A percentile compares a stretch with the other conserved stretches of the same genome.
Evolutionary conservation across 2,113 vertebrate genomes (phyloP).

Genomic region (Sphaerodactylus townsendi): DNA sequence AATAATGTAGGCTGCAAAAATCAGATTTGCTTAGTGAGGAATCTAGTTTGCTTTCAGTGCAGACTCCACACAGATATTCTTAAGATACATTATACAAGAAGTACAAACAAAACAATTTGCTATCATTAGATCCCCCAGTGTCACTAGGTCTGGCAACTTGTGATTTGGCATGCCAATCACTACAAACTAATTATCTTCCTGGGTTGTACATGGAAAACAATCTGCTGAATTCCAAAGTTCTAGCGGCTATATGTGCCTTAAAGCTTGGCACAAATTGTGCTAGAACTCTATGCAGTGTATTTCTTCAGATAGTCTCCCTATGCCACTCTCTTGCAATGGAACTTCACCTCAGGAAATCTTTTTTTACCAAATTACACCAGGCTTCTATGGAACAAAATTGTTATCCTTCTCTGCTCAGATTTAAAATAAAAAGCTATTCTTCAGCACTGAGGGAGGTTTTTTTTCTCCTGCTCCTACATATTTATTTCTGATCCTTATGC

Average conservation of each 20-base stretch:
- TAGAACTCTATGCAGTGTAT: not conserved
- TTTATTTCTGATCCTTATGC: not conserved
- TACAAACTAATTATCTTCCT: not conserved
- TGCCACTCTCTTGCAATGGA: not conserved
- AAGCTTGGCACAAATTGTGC: not conserved
- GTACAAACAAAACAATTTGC: not conserved
- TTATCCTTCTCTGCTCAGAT: not conserved
- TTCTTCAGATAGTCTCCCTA: not conserved
- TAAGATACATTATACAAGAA: not conserved
- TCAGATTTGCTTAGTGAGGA: not conserved
- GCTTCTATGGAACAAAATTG: not conserved
- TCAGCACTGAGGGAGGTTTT: not conserved
- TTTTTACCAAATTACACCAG: not conserved
- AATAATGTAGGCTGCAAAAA: not conserved
- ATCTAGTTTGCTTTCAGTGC: not conserved
- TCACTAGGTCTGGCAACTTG: not conserved
- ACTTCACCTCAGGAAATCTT: not conserved
- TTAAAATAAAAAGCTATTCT: not conserved
- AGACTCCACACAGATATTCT: not conserved
- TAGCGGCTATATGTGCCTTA: not conserved
- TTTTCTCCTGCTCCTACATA: not conserved
- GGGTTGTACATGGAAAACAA: not conserved
- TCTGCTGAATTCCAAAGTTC: not conserved
- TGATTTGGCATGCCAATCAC: not conserved
- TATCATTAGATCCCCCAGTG: not conserved